Conservation (phyloP, 2,797 vertebrate species). For the Microcaecilia unicolor region DNA sequence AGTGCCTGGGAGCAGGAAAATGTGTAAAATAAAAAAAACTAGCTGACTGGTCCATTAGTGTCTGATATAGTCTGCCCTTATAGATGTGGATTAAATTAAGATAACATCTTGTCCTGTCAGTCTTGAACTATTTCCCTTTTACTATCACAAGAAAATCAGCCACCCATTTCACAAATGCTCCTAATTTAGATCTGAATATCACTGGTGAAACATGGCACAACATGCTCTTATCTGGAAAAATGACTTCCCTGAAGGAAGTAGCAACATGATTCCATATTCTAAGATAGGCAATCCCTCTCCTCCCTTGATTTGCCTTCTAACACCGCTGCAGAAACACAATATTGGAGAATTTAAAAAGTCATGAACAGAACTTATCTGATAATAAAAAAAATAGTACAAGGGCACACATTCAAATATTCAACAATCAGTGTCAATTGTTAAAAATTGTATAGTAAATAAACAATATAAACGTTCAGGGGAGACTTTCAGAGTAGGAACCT, state of each 20-base stretch:
- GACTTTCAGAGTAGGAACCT: too few species aligned
- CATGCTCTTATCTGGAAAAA: conserved; percentile 76
- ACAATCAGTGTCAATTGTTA: too few species aligned
- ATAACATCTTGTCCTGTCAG: conserved; percentile 70
- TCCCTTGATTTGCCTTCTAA: conserved; percentile 34
- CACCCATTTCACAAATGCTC: conserved; percentile 71
- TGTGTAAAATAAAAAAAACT: too few species aligned
- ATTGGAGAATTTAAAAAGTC: too few species aligned
- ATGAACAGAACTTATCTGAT: too few species aligned
- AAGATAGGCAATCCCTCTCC: conserved; percentile 46
- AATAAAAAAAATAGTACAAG: too few species aligned
- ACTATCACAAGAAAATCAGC: conserved; percentile 70
- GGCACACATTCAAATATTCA: too few species aligned
- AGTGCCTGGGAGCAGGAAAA: conserved; percentile 61
- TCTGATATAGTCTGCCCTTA: conserved; percentile 54
- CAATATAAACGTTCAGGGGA: too few species aligned
- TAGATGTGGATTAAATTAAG: conserved; percentile 73
- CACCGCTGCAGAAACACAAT: conserved; percentile 18
- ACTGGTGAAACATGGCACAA: conserved; percentile 75
- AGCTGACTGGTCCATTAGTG: conserved; percentile 60
- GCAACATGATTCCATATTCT: conserved; percentile 61
- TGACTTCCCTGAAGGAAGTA: conserved; percentile 68
- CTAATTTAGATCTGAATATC: conserved; percentile 77
- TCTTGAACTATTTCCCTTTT: conserved; percentile 73
- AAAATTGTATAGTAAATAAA: too few species aligned